Conservation (phyloP, 2,797 vertebrate species). For the Buphagus erythrorhynchus region DNA sequence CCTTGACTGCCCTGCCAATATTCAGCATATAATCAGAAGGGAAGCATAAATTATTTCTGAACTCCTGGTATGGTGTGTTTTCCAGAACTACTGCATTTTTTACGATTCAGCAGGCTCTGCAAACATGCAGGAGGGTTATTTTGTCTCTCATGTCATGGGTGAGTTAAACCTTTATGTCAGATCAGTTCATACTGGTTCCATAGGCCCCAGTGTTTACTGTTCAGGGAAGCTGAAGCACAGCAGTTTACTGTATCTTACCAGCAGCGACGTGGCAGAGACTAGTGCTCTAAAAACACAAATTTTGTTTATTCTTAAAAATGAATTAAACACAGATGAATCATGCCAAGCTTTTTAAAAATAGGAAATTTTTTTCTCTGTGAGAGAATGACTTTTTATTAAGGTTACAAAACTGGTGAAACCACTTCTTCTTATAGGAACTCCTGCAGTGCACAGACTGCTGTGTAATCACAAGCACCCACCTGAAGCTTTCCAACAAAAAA, state of each 20-base stretch:
- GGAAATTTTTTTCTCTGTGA: background rate
- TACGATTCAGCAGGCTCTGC: background rate
- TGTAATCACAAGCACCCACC: background rate
- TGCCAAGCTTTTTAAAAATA: background rate
- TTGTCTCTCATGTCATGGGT: background rate
- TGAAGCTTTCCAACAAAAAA: background rate
- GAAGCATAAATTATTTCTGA: background rate
- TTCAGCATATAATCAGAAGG: background rate
- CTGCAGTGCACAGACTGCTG: background rate
- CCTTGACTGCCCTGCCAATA: background rate
- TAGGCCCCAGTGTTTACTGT: background rate
- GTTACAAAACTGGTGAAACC: constrained; percentile 35
- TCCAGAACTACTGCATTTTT: background rate
- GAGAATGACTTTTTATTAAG: background rate
- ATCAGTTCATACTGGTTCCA: background rate
- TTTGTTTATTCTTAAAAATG: background rate
- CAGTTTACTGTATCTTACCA: background rate
- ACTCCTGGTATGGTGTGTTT: background rate
- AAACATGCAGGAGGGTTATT: background rate
- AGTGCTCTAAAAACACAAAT: background rate
- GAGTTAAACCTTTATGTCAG: background rate
- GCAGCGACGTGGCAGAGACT: background rate
- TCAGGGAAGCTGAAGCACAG: background rate
- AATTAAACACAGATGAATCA: background rate
- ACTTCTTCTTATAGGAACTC: constrained; percentile 26